These are phyloP conservation scores for Aptenodytes forsteri DNA, from an alignment of 2,113 vertebrate species.

Conservation along the genomic window DNA sequence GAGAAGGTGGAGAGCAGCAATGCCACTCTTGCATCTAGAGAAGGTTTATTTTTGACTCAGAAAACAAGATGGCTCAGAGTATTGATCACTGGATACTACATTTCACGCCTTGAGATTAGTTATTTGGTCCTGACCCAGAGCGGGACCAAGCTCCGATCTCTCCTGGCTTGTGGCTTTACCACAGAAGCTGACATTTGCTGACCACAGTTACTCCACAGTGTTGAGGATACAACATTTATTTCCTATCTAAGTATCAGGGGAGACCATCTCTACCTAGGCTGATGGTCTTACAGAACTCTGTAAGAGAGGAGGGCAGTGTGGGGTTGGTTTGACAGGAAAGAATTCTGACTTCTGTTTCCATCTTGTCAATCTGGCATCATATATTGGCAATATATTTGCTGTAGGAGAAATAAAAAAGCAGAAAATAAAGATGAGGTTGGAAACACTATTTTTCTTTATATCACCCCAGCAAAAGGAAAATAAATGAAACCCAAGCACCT, in stretches of 20 bases:
- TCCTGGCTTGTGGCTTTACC: neutral
- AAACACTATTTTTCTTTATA: neutral
- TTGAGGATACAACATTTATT: neutral
- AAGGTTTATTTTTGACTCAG: neutral
- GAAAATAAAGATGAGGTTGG: neutral
- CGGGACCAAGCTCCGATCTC: neutral
- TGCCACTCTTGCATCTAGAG: neutral
- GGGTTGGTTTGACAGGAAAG: neutral
- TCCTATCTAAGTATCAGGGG: neutral
- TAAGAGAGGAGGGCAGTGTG: neutral
- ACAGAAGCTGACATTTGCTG: neutral
- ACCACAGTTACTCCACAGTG: neutral
- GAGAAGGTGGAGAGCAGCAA: neutral
- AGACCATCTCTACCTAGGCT: neutral
- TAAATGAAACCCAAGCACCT: neutral
- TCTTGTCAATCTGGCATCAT: neutral
- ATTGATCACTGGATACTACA: neutral
- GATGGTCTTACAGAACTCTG: neutral
- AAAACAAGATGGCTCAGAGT: neutral
- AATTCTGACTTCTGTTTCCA: neutral
- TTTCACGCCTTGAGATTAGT: neutral
- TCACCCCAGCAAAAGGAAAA: neutral
- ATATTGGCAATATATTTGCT: neutral
- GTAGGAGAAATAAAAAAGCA: neutral
- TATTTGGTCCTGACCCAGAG: neutral